phyloP scores from a whole-genome alignment of 2,113 vertebrate species.

The Bungarus multicinctus region DNA sequence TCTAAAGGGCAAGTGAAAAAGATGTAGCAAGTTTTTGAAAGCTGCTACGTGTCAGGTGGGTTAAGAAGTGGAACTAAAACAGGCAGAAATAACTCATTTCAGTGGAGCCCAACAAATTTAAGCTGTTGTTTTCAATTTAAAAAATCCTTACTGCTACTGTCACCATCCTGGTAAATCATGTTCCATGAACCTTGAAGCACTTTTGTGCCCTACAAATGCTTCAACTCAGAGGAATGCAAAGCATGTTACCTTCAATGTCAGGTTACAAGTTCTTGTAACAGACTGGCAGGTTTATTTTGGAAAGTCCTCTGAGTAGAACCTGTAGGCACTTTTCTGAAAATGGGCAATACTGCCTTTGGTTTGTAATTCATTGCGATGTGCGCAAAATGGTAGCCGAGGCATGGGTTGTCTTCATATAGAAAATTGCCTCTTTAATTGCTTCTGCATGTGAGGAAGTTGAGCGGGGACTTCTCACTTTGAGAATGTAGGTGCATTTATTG shows the following conservation, averaged over 20 bases:
- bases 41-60: background rate
- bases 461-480: background rate
- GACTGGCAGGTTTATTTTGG: background rate
- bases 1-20: background rate
- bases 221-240: background rate
- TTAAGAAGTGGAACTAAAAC: background rate
- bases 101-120: background rate
- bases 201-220: background rate
- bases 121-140: background rate
- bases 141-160: background rate
- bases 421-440: background rate
- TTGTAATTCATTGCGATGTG: background rate
- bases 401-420: background rate
- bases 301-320: background rate
- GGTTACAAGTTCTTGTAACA: background rate
- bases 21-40: background rate
- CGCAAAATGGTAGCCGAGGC: background rate
- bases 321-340: background rate
- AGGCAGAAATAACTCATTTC: background rate
- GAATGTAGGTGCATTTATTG: background rate
- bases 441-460: background rate
- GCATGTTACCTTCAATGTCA: background rate
- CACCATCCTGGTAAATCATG: background rate
- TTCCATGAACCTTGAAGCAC: background rate
- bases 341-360: background rate